Conservation (phyloP, 2,797 vertebrate species). For the Acrossocheilus wenchowensis region DNA sequence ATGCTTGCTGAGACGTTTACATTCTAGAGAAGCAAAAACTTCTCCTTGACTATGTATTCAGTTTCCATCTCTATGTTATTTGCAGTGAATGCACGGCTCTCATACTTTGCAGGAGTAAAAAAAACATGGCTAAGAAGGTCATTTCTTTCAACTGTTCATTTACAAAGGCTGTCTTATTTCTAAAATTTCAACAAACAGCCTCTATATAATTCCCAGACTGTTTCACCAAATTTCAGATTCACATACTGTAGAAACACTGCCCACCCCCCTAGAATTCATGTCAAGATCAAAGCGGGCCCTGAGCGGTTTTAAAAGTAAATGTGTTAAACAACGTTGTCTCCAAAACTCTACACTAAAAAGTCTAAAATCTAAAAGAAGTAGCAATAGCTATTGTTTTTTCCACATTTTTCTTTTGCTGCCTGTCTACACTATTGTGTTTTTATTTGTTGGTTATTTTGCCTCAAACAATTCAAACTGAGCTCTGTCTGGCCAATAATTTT, state of each 20-base stretch:
- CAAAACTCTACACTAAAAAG: background rate
- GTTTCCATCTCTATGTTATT: background rate
- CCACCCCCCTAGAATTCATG: background rate
- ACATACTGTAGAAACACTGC: background rate
- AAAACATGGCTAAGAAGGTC: background rate
- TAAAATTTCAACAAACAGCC: background rate
- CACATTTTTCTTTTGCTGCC: background rate
- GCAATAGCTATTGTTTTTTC: background rate
- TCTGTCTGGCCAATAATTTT: background rate
- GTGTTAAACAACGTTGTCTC: background rate
- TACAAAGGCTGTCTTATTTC: background rate
- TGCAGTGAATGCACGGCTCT: background rate
- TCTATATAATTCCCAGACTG: background rate
- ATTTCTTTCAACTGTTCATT: background rate
- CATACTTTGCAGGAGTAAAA: background rate
- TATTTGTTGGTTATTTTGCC: background rate
- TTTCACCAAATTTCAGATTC: background rate
- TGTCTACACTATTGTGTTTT: background rate
- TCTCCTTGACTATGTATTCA: background rate
- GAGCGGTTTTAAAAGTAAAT: background rate
- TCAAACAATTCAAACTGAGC: background rate
- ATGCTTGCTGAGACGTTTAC: background rate
- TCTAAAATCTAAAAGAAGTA: background rate
- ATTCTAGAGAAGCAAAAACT: background rate
- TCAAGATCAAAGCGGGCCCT: background rate